These are phyloP conservation scores for Pollenia griseotomentosa DNA, from an alignment of 2,888 invertebrate species.

Conservation along the genomic window DNA sequence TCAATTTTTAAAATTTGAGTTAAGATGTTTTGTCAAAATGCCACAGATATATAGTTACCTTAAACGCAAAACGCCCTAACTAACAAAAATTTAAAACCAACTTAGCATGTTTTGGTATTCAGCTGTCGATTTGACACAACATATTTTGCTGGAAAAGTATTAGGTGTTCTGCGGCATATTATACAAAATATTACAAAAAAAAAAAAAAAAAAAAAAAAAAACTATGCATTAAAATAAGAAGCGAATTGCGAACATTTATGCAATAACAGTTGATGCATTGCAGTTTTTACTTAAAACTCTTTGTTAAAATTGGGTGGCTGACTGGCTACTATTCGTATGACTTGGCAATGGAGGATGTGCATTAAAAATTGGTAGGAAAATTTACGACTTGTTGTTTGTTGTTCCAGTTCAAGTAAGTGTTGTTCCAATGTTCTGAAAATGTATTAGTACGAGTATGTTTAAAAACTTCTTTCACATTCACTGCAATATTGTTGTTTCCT, in stretches of 20 bases:
- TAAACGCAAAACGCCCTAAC: no score
- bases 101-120: no score
- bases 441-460: constrained; percentile 7
- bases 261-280: constrained; percentile 65
- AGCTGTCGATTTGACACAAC: no score
- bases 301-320: constrained; percentile 46
- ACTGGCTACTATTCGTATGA: constrained; percentile 33
- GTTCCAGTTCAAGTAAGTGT: constrained; percentile 40
- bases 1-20: no score
- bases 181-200: background rate
- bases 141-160: background rate
- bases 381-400: constrained; percentile 56
- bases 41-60: no score
- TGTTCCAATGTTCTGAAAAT: constrained; percentile 32
- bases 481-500: constrained; percentile 6
- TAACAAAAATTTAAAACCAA: no score
- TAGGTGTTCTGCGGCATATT: background rate
- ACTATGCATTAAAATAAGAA: constrained; percentile 44
- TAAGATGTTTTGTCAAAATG: no score
- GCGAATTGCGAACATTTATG: constrained; percentile 38
- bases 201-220: constrained; percentile 33
- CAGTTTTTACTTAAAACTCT: constrained; percentile 58
- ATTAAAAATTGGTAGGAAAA: constrained; percentile 56
- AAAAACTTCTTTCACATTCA: constrained; percentile 36
- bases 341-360: constrained; percentile 43